These are phyloP conservation scores for Brevimyrus niger DNA, from an alignment of 2,113 vertebrate genomes.

Conservation along the genomic window DNA sequence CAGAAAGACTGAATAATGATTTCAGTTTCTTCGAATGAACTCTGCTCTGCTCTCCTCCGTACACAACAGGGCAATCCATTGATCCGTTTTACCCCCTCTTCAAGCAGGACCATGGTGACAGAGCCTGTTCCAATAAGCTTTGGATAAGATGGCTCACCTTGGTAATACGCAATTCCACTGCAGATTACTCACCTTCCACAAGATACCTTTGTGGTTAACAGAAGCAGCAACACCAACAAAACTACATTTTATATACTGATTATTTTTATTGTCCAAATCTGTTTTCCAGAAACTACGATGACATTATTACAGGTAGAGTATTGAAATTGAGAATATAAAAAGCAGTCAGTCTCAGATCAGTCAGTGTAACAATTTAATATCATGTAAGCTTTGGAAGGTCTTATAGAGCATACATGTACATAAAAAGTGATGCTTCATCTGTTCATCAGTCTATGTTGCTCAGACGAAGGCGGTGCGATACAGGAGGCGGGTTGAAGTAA, in stretches of 20 bases:
- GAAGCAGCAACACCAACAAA: conserved; percentile 3
- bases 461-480: neutral
- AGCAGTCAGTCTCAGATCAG: conserved; percentile 19
- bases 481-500: neutral
- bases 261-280: conserved; percentile 17
- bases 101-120: neutral
- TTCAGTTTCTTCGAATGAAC: neutral
- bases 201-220: neutral
- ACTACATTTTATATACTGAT: conserved; percentile 10
- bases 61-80: neutral
- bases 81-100: neutral
- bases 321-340: conserved; percentile 28
- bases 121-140: neutral
- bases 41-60: neutral
- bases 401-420: neutral
- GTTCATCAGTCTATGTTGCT: neutral
- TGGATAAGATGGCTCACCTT: neutral
- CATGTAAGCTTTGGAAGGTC: conserved; percentile 3
- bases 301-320: conserved; percentile 24
- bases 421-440: neutral
- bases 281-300: conserved; percentile 29
- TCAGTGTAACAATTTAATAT: conserved; percentile 18
- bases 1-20: neutral
- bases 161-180: neutral
- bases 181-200: neutral